These are phyloP conservation scores for Lasioglossum oenotherae DNA, from an alignment of 2,888 invertebrate genomes.

Conservation along the genomic window DNA sequence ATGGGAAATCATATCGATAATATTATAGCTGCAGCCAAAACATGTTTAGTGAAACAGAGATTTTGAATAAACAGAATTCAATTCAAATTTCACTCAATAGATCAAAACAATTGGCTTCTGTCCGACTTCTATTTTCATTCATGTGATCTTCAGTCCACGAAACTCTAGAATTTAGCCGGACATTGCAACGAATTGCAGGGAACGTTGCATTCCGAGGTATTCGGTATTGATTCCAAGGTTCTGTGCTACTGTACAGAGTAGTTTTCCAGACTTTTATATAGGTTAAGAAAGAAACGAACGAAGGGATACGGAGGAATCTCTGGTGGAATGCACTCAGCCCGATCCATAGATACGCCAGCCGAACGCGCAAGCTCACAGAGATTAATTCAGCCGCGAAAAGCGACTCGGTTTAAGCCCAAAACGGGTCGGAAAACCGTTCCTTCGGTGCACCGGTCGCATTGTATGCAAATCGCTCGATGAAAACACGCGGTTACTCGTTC, in stretches of 20 bases:
- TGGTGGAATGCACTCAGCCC: neutral
- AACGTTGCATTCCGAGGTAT: neutral
- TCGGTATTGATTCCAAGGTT: neutral
- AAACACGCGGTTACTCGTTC: slow-evolving; percentile 19
- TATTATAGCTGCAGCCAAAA: no score
- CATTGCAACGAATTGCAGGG: neutral
- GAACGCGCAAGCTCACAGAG: neutral
- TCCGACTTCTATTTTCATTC: neutral
- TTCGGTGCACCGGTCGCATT: neutral
- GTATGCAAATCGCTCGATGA: slow-evolving; percentile 32
- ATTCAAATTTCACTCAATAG: neutral
- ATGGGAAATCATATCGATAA: no score
- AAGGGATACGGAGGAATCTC: neutral
- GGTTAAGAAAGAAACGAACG: slow-evolving; percentile 3
- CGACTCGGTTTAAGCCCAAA: slow-evolving; percentile 13
- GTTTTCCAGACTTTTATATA: neutral
- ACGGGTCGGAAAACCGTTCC: slow-evolving; percentile 23
- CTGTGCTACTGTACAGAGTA: neutral
- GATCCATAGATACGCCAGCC: neutral
- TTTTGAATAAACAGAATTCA: neutral
- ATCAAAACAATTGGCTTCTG: neutral
- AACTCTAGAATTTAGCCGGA: neutral
- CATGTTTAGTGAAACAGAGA: no score
- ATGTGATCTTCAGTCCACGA: neutral
- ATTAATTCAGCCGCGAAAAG: neutral